Evolutionary conservation across 2,888 invertebrate species (phyloP).

Genomic region (Stenurella melanura): DNA sequence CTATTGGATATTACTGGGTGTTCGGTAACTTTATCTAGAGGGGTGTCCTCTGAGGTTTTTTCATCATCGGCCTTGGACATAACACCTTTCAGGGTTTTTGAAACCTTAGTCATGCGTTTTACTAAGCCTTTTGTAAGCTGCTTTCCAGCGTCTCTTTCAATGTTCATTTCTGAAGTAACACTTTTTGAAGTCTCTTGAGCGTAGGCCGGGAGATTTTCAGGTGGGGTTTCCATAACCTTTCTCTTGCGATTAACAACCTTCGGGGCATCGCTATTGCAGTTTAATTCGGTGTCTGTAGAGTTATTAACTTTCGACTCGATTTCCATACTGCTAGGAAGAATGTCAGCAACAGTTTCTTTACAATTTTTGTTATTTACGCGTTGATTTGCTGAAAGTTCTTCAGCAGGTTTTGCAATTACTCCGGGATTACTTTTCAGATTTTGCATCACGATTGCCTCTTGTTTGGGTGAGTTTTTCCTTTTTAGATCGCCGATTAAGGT

Average conservation of each 20-base stretch:
- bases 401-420: background rate
- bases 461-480: background rate
- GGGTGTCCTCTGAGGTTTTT: too few relatives aligned
- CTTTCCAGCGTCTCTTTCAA: too few relatives aligned
- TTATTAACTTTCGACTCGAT: background rate
- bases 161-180: too few relatives aligned
- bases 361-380: background rate
- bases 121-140: too few relatives aligned
- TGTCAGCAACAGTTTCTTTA: background rate
- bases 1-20: too few relatives aligned
- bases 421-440: background rate
- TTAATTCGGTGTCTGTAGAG: background rate
- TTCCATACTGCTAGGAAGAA: background rate
- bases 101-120: too few relatives aligned
- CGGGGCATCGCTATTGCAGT: background rate
- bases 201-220: background rate
- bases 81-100: too few relatives aligned
- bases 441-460: background rate
- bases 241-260: background rate
- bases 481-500: slow-evolving; percentile 12
- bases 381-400: background rate
- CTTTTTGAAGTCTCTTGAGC: too few relatives aligned
- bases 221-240: background rate
- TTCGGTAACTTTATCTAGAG: background rate
- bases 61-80: too few relatives aligned